These are phyloP conservation scores for Escarpia spicata DNA, from an alignment of 2,888 invertebrate genomes.

Conservation along the genomic window DNA sequence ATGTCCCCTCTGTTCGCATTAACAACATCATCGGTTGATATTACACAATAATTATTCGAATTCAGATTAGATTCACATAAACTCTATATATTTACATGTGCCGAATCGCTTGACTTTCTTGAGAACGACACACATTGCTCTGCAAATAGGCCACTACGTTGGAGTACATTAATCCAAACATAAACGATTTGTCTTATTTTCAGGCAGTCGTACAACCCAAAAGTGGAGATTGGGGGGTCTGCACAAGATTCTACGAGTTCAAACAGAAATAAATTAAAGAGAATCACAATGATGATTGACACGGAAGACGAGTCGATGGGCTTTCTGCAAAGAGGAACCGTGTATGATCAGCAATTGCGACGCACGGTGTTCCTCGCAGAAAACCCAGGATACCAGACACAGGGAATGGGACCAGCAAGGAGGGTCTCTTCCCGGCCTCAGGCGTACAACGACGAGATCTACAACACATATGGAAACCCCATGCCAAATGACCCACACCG, in stretches of 20 bases:
- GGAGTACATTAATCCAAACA: too few species aligned
- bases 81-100: not conserved
- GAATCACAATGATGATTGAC: constrained; percentile 6
- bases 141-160: not conserved
- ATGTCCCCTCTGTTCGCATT: not conserved
- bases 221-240: not conserved
- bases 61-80: not conserved
- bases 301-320: not conserved
- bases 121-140: not conserved
- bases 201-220: not conserved
- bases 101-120: not conserved
- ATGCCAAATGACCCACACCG: not conserved
- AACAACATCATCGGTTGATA: not conserved
- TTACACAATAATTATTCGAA: not conserved
- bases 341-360: not conserved
- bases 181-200: not conserved
- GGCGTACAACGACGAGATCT: not conserved
- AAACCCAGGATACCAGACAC: not conserved
- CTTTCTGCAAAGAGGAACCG: not conserved
- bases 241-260: not conserved
- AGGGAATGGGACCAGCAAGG: not conserved
- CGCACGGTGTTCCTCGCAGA: not conserved
- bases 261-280: not conserved
- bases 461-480: not conserved
- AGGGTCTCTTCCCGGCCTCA: not conserved